Conservation (phyloP, 2,797 vertebrate genomes). For the Anas bahamensis region DNA sequence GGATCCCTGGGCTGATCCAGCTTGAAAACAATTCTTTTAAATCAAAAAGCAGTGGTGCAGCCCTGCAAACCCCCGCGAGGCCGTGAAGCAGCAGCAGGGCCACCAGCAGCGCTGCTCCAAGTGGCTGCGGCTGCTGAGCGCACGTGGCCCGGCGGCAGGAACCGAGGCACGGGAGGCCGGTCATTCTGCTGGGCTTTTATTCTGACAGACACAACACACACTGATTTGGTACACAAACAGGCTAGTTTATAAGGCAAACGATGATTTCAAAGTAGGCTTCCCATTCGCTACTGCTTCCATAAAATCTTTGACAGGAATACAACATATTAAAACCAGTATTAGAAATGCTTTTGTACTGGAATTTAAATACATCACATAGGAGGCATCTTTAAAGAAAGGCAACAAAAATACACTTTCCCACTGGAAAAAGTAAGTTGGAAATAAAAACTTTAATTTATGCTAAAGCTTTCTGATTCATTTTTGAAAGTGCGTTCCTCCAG, state of each 20-base stretch:
- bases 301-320: not conserved
- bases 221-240: not conserved
- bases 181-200: slow-evolving; percentile 18
- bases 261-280: not conserved
- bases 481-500: not conserved
- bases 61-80: not conserved
- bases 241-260: not conserved
- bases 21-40: not conserved
- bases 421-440: not conserved
- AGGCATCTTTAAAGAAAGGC: not conserved
- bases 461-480: not conserved
- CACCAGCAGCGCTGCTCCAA: too few species aligned
- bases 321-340: not conserved
- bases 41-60: not conserved
- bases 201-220: not conserved
- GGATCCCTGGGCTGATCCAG: not conserved
- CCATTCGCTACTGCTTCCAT: not conserved
- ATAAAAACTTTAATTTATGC: not conserved
- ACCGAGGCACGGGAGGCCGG: not conserved
- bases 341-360: not conserved
- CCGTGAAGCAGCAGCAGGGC: not conserved
- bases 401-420: not conserved
- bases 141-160: not conserved
- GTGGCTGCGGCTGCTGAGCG: not conserved
- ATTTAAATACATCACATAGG: not conserved